Evolutionary conservation across 2,888 invertebrate genomes (phyloP), one percentile per base, ranked within the genome.

Genomic region (Apamea epomidion): DNA sequence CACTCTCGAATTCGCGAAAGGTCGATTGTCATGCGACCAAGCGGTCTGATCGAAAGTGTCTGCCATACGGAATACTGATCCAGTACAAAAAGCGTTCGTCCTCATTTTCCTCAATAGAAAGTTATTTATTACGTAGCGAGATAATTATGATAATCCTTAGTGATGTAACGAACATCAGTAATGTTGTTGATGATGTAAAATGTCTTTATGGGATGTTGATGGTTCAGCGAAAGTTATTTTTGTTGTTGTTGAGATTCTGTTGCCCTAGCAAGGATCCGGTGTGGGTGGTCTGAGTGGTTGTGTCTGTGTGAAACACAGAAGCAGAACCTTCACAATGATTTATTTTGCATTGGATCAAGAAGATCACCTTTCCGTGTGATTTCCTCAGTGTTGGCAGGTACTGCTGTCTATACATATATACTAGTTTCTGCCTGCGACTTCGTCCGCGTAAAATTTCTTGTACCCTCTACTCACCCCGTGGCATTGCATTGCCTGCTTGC

Each of bases 1-100:
- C 64, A 68, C 72, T 85, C 81, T 76, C 81, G 80, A 83, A 82
- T 85, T 85, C 75, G 51, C 72, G 82, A 86, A 80, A 81, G 79
- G 78, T 68, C 74, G 77, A 81, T 93, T 92, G 80, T 88, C 77
- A 92, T 91, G 90, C 91, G 69, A 67, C 79, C 70, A 71, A 74
- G 74, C 64, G 1, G 70, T 71, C 81, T 74, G 88, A 94, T 90
- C 93, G 95, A 95, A 95, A 94, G 94, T 94, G 92, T 79, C 64
- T 77, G 86, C 77, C 85, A 68, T 29, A 75, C 67, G 62, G 94
- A 92, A 95, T 94, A 93, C 92, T 92, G 92, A 94, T 87, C 86
- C 90, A 88, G 84, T 86, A 82, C 83, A 89, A 88, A 86, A 74
- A 82, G 78, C 74, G 32, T 69, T 37, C 67, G 87, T 87, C 84